Evolutionary conservation across 1,140 invertebrate genomes (phyloP), one percentile per base, ranked within the genome.

Genomic region (Euura lappo): DNA sequence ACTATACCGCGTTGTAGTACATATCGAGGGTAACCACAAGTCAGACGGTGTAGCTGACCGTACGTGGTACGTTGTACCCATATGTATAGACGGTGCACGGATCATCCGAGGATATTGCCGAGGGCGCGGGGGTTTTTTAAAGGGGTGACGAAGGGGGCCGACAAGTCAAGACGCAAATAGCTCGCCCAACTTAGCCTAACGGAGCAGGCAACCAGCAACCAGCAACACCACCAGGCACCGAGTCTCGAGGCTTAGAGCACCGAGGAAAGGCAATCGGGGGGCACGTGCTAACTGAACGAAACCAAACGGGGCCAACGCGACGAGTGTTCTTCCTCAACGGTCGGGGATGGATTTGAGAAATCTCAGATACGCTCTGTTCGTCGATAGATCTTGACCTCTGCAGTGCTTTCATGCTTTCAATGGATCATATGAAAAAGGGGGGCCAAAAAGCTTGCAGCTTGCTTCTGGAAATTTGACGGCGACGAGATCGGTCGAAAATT

Each of bases 81-180:
- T 60, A n/a, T 60, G 13, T n/a, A 60, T 60, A 60, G 51, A n/a
- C 51, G 51, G 10, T n/a, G 51, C 13, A 6, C 51, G 51, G 51
- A 60, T 60, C 51, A n/a, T 60, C 51, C 51, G 51, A 60, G 51
- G 51, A 60, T 60, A 60, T 60, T 60, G 51, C 51, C 51, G 51
- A 60, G 51, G 51, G 51, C 51, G 51, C 51, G 76, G 66, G 64
- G 74, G 75, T 72, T 65, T 76, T 68, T 66, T 68, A 64, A 74
- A 75, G 71, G 70, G 71, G 73, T 70, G 72, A 75, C 70, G 74
- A 71, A 77, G 69, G 72, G n/a, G 60, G 72, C 44, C 68, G 51
- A 83, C 80, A 81, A 86, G 82, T 85, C 83, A 83, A 85, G 85
- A 86, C 84, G 81, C 76, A 86, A 86, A 86, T 86, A 86, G 79